Base-by-base conservation (phyloP, 2,888 invertebrate genomes). In the Pterostichus madidus region DNA sequence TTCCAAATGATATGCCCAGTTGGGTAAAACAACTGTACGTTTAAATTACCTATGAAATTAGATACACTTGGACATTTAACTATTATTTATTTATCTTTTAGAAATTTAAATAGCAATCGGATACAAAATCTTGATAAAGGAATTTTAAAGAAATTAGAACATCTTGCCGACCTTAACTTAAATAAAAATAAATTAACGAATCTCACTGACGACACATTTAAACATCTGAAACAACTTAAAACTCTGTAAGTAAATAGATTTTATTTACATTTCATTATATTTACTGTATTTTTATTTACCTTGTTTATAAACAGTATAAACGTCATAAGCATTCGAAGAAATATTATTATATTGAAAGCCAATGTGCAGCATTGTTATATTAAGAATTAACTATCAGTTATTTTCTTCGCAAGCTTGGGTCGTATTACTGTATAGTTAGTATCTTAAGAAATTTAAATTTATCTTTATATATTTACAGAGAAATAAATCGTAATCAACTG, bases 401-500 rank as follows among this genome's bases (percentile, higher is more conserved):
- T 52, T 52, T 13, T 13, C 52, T 52, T 13, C 1, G 2, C 5
- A 3, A 8, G 52, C 52, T 3, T 39, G 0, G 39, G 39, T 7
- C 39, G 6, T 39, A 6, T 39, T 39, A 39, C 7, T 6, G 8
- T 39, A 39, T 39, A 6, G 4, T 35, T 3, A 35, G 35, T 5
- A 35, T 3, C 6, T 35, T 5, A 35, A 35, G 4, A 5, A 35
- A 35, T 5, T 5, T 35, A 35, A 35, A 35, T 35, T 35, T 35
- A 35, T 35, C 4, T 35, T 5, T 39, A 39, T 8, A 39, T 39
- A 39, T 84, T 91, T 90, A 64, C 89, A 95, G 95, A 84, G 97
- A 97, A 89, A 89, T 98, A 78, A 97, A 96, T 89, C 94, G 95
- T 86, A 98, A 98, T 89, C 94, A 94, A 86, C 89, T 98, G 77